These are phyloP conservation scores for Physeter macrocephalus DNA, from an alignment of 2,113 vertebrate species.

Conservation along the genomic window DNA sequence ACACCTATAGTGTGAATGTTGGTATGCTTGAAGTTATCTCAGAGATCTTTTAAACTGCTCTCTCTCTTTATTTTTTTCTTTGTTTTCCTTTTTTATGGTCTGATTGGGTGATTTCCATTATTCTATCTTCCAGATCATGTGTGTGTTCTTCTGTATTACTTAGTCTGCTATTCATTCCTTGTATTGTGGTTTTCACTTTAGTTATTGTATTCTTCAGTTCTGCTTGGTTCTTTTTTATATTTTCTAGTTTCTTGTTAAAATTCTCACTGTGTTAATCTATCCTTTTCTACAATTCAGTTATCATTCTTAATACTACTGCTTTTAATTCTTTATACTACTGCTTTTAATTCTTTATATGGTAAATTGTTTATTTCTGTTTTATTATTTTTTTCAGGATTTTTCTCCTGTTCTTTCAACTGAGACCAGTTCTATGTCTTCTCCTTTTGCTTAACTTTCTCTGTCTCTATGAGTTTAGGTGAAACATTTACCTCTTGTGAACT, in stretches of 20 bases:
- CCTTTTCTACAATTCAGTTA: not conserved
- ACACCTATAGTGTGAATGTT: not conserved
- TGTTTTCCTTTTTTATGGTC: not conserved
- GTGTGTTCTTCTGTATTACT: not conserved
- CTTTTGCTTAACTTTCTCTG: not conserved
- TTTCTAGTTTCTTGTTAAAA: not conserved
- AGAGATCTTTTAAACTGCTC: not conserved
- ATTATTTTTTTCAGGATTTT: not conserved
- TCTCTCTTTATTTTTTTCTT: not conserved
- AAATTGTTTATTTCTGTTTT: not conserved
- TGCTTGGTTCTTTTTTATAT: not conserved
- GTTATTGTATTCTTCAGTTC: not conserved
- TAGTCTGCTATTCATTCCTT: not conserved
- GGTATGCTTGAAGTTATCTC: not conserved
- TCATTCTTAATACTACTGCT: not conserved
- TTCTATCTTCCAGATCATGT: not conserved
- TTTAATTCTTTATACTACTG: not conserved
- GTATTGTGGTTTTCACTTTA: not conserved
- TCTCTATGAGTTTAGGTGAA: not conserved
- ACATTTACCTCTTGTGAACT: not conserved
- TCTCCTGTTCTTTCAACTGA: no score
- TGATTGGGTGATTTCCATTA: not conserved
- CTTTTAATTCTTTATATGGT: not conserved
- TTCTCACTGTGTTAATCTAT: not conserved
- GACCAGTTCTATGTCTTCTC: not conserved